Conservation (phyloP, 2,888 invertebrate genomes). For the Mantis religiosa region DNA sequence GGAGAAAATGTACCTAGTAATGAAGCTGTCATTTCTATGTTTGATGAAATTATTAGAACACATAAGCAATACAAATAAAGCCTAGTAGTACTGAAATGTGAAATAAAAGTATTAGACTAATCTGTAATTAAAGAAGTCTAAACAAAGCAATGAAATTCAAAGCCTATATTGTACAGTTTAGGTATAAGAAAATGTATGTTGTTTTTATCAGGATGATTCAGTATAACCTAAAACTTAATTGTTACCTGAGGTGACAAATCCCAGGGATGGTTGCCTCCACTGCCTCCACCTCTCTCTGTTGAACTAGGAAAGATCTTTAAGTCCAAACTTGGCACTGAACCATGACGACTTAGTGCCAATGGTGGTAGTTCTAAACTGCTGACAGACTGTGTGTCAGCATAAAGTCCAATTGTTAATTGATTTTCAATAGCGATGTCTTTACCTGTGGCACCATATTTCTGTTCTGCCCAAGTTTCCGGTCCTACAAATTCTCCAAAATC, state of each 20-base stretch:
- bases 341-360: conserved; percentile 40
- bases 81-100: no score
- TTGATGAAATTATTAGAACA: no score
- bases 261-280: background rate
- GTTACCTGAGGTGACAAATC: conserved; percentile 32
- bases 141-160: no score
- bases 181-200: no score
- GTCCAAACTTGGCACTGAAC: conserved; percentile 45
- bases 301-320: conserved; percentile 42
- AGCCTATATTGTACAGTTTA: no score
- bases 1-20: no score
- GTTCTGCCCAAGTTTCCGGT: conserved; percentile 23
- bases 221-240: no score
- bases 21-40: no score
- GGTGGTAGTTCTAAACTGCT: conserved; percentile 43
- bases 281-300: conserved; percentile 36
- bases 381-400: conserved; percentile 40
- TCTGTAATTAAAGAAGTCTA: no score
- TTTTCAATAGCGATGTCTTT: conserved; percentile 19
- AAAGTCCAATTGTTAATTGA: conserved; percentile 4
- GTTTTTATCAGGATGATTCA: no score
- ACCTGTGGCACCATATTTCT: background rate
- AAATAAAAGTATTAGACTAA: no score
- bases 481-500: conserved; percentile 35
- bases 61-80: no score